Evolutionary conservation across 2,888 invertebrate species (phyloP).

Genomic region (Phlogophora meticulosa): DNA sequence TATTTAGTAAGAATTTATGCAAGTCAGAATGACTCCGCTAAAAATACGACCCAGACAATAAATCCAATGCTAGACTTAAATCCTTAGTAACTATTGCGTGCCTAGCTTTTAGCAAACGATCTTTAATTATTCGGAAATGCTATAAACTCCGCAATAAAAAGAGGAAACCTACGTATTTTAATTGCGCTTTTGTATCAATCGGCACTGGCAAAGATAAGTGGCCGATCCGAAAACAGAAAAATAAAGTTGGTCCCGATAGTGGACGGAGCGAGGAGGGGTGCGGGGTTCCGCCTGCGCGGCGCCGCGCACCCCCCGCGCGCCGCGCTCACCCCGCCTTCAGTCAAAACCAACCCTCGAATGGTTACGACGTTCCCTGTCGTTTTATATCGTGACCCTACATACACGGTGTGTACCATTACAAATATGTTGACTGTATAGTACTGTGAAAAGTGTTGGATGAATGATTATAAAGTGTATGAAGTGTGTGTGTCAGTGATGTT

Average conservation of each 20-base stretch:
- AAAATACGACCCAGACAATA: not conserved
- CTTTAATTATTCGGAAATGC: constrained; percentile 34
- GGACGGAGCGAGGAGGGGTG: constrained; percentile 55
- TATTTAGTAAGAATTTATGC: not conserved
- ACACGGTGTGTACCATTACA: constrained; percentile 45
- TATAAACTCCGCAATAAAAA: constrained; percentile 15
- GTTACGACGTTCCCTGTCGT: constrained; percentile 68
- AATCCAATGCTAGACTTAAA: constrained; percentile 2
- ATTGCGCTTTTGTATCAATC: constrained; percentile 74
- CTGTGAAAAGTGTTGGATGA: constrained; percentile 58
- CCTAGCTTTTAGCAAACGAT: constrained; percentile 10
- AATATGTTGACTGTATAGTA: constrained; percentile 60
- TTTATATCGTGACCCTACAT: constrained; percentile 59
- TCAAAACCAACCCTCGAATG: constrained; percentile 69
- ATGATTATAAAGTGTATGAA: constrained; percentile 52
- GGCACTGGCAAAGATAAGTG: constrained; percentile 75
- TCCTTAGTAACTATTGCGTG: constrained; percentile 1
- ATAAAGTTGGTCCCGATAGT: constrained; percentile 73
- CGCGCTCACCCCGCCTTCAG: constrained; percentile 72
- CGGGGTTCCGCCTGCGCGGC: constrained; percentile 77
- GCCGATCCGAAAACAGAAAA: constrained; percentile 79
- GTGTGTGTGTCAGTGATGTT: constrained; percentile 62
- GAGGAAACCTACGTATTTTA: constrained; percentile 54
- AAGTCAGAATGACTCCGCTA: constrained; percentile 1
- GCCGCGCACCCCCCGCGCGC: constrained; percentile 66